Base-by-base conservation (phyloP, 1,140 invertebrate species). In the Contarinia nasturtii region DNA sequence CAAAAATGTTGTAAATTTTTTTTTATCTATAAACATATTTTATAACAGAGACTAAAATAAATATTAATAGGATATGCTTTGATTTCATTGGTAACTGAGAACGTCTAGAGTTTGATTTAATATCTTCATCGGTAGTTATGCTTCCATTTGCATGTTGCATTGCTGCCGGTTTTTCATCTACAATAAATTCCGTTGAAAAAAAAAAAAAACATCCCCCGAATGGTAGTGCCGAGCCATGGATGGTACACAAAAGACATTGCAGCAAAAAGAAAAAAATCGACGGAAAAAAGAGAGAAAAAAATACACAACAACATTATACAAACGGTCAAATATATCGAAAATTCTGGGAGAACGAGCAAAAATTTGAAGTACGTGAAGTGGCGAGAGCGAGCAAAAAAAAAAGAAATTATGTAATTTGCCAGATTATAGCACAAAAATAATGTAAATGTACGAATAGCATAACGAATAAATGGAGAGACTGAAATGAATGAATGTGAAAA, bases 111-210 rank as follows among this genome's bases (percentile, higher is more conserved):
- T 43, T 43, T 21, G 15, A 17, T 20, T 43, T 43, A n/a, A 18
- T 18, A 18, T 43, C 54, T 33, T 60, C 59, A 22, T 48, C 48
- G 44, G 60, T 59, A 19, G 57, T 36, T 50, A 60, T 59, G 44
- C 63, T 66, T 2, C 65, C 59, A 56, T 75, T 76, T 40, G 72
- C 73, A 52, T 76, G 74, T 56, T 76, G 74, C 74, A 76, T 76
- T 0, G 74, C 74, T 11, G 74, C 74, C 47, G 74, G 73, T 34
- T 72, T 75, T 56, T 76, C 74, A 61, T 73, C 74, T 76, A 59
- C 34, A 63, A 27, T 27, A 27, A 27, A 27, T 27, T 27, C 27
- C 27, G 27, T 27, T 27, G 27, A n/a, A n/a, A n/a, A n/a, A n/a
- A n/a, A n/a, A n/a, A n/a, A n/a, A n/a, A n/a, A n/a, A n/a, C n/a